Percentiles rank a stretch among this genome's conserved stretches.
Conservation (phyloP, 2,797 vertebrate genomes). For the Phalloptychus januarius region DNA sequence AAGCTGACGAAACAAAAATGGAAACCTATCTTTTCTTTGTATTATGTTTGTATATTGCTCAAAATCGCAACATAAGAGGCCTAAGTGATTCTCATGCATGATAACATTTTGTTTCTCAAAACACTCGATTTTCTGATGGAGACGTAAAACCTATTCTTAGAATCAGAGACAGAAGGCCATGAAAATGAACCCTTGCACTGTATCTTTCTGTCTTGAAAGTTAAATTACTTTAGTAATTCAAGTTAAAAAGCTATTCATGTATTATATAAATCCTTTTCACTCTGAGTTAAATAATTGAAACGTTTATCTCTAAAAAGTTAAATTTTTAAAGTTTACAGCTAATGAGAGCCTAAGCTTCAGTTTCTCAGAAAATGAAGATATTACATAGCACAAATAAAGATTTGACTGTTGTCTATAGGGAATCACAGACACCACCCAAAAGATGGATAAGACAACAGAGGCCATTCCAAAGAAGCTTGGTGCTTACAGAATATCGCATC, state of each 20-base stretch:
- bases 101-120: constrained; percentile 8
- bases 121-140: not conserved
- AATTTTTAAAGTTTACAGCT: not conserved
- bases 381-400: not conserved
- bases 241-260: not conserved
- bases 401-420: not conserved
- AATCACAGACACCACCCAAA: not conserved
- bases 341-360: not conserved
- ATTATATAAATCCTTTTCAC: not conserved
- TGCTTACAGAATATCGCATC: not conserved
- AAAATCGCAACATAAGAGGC: constrained; percentile 7
- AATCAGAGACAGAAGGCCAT: not conserved
- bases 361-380: not conserved
- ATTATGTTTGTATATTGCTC: constrained; percentile 28
- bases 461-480: not conserved
- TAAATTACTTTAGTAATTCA: not conserved
- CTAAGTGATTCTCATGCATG: constrained; percentile 5
- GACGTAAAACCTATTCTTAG: not conserved
- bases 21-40: constrained; percentile 19
- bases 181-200: not conserved
- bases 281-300: not conserved
- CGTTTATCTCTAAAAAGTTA: not conserved
- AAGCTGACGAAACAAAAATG: constrained; percentile 33
- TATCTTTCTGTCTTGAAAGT: not conserved
- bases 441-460: not conserved